Conservation (phyloP, 2,797 vertebrate species). For the Sebastes diaconus region DNA sequence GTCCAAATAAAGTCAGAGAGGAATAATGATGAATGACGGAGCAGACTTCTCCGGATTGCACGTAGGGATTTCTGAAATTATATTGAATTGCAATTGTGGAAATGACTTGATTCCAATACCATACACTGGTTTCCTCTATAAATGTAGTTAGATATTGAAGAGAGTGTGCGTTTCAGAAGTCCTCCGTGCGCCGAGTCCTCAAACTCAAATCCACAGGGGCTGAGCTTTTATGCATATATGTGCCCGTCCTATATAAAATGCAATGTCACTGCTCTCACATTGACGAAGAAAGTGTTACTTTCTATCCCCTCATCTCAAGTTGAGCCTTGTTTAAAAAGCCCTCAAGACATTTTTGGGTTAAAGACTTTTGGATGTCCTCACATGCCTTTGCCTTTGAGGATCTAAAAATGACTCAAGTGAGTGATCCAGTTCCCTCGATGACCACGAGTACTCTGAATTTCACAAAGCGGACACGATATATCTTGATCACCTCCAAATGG, state of each 20-base stretch:
- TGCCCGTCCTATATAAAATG: slow-evolving; percentile 26
- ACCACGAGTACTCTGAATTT: not conserved
- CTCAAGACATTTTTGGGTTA: slow-evolving; percentile 38
- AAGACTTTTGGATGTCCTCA: slow-evolving; percentile 10
- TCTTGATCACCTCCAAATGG: not conserved
- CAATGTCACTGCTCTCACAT: not conserved
- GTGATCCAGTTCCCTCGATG: not conserved
- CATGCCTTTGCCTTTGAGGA: not conserved
- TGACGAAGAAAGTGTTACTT: not conserved
- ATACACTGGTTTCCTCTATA: not conserved
- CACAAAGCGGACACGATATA: not conserved
- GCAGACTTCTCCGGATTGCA: not conserved
- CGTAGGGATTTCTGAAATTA: not conserved
- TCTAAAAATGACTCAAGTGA: slow-evolving; percentile 17
- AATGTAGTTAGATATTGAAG: not conserved
- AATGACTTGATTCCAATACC: not conserved
- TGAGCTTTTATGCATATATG: not conserved
- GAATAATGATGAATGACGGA: slow-evolving; percentile 16
- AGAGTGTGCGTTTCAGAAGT: not conserved
- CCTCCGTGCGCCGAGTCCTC: not conserved
- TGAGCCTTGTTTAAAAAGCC: not conserved
- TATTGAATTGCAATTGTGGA: not conserved
- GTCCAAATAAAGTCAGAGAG: not conserved
- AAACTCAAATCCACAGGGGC: slow-evolving; percentile 2
- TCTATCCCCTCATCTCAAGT: not conserved